Evolutionary conservation across 1,140 invertebrate species (phyloP).

Genomic region (Arctopsyche grandis): DNA sequence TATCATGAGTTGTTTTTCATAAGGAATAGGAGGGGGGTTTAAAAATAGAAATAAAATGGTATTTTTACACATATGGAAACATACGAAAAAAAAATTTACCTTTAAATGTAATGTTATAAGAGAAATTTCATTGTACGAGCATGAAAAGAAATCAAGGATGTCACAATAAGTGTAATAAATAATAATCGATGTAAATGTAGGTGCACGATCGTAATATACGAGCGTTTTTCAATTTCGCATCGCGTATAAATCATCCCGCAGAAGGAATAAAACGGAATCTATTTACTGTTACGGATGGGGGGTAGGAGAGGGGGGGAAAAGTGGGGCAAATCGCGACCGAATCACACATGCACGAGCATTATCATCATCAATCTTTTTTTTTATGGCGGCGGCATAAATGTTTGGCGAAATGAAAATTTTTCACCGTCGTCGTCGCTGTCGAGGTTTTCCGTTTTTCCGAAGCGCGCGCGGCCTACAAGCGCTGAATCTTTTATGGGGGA

Average conservation of each 20-base stretch:
- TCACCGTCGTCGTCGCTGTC: background rate
- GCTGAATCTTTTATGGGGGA: conserved; percentile 31
- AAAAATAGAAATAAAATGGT: too few species aligned
- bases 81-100: too few species aligned
- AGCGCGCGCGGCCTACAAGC: background rate
- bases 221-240: background rate
- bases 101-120: too few species aligned
- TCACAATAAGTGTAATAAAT: too few species aligned
- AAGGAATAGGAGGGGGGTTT: too few species aligned
- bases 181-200: too few species aligned
- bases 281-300: conserved; percentile 6
- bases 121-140: too few species aligned
- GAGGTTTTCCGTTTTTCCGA: background rate
- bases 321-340: conserved; percentile 12
- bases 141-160: too few species aligned
- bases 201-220: too few species aligned
- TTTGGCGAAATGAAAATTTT: conserved; percentile 29
- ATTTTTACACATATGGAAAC: too few species aligned
- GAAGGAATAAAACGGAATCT: conserved; percentile 27
- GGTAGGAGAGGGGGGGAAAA: too few species aligned
- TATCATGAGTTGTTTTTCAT: too few species aligned
- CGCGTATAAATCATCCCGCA: conserved; percentile 1
- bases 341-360: conserved; percentile 20
- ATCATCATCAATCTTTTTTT: conserved; percentile 29
- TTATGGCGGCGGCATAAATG: conserved; percentile 22